Percentiles rank a stretch among this genome's conserved stretches.
phyloP scores from a whole-genome alignment of 2,113 vertebrate genomes.

The Gallinago undulata region DNA sequence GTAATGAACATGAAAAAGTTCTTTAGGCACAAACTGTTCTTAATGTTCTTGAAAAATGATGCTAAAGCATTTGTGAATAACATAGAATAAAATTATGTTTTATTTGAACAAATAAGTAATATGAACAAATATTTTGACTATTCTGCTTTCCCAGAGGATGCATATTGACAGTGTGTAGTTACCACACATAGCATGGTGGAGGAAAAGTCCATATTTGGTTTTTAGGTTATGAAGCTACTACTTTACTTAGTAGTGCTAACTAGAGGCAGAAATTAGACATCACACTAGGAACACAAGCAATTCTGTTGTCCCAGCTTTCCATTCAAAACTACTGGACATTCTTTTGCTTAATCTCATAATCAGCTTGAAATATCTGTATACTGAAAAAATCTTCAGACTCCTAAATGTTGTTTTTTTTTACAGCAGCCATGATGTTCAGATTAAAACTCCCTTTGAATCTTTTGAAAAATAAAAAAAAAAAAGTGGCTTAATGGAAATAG shows the following conservation, averaged over 20 bases:
- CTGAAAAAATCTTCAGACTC: neutral
- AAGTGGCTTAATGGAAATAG: neutral
- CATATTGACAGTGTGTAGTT: neutral
- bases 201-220: neutral
- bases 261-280: neutral
- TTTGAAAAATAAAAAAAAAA: neutral
- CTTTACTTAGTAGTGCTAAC: neutral
- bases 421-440: neutral
- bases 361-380: neutral
- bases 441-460: neutral
- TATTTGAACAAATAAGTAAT: neutral
- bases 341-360: constrained; percentile 17
- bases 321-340: neutral
- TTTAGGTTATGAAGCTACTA: neutral
- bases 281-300: neutral
- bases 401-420: neutral
- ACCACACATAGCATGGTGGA: neutral
- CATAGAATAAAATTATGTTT: neutral
- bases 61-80: neutral
- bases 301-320: neutral
- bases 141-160: neutral
- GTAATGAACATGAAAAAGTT: neutral
- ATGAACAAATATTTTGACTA: neutral
- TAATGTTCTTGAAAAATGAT: neutral
- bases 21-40: neutral